Percentiles rank a stretch among this genome's conserved stretches.
phyloP scores from a whole-genome alignment of 2,797 vertebrate genomes.

The Rhinophrynus dorsalis region DNA sequence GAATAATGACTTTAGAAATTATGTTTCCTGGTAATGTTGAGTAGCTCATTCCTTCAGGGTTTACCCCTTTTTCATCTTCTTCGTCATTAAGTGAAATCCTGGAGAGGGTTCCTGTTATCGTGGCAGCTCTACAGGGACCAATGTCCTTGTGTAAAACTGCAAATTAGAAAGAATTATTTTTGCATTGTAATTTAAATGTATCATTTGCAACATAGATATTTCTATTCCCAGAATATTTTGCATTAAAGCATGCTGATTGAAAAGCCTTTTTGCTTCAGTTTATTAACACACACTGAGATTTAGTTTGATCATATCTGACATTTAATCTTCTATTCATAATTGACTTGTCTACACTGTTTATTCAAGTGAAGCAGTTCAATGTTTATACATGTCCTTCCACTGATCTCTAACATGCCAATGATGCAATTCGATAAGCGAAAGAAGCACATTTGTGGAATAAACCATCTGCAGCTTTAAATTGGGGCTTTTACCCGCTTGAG shows the following conservation, averaged over 20 bases:
- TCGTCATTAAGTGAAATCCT: slow-evolving; percentile 97
- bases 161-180: slow-evolving; percentile 54
- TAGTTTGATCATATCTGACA: slow-evolving; percentile 29
- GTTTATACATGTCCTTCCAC: slow-evolving; percentile 35
- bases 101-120: slow-evolving; percentile 95
- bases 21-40: slow-evolving; percentile 96
- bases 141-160: slow-evolving; percentile 98
- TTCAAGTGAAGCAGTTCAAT: slow-evolving; percentile 29
- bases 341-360: slow-evolving; percentile 36
- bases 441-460: too few relatives aligned
- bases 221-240: slow-evolving; percentile 11
- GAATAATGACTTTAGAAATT: slow-evolving; percentile 98
- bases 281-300: slow-evolving; percentile 12
- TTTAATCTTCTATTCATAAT: slow-evolving; percentile 11
- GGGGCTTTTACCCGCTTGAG: too few relatives aligned
- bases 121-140: slow-evolving; percentile 92
- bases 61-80: slow-evolving; percentile 82
- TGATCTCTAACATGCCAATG: slow-evolving; percentile 1
- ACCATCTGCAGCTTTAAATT: too few relatives aligned
- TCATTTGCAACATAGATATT: not conserved
- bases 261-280: not conserved
- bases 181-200: slow-evolving; percentile 20
- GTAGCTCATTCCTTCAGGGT: slow-evolving; percentile 92
- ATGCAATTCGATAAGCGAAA: too few relatives aligned
- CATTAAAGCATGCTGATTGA: not conserved